Evolutionary conservation across 1,140 invertebrate genomes (phyloP), one percentile per base, ranked within the genome.

Genomic region (Hyles euphorbiae): DNA sequence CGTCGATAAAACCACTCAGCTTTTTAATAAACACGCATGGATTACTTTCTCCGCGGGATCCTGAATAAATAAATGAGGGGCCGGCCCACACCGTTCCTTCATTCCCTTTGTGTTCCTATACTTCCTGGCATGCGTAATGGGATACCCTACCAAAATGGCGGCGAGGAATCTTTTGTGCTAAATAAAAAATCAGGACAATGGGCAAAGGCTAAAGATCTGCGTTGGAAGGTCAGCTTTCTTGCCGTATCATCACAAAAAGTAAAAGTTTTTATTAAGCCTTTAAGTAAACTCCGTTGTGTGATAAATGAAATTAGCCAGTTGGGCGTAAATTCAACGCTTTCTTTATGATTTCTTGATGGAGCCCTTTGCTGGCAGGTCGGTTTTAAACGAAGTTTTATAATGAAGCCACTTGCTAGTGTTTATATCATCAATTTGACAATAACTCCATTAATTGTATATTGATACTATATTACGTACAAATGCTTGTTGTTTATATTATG

Each of bases 21-120:
- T 81, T 81, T 72, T 83, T 78, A 83, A 80, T 79, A 79, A 83
- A 72, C 78, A 78, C 70, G 78, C 79, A 83, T 83, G 82, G 82
- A 83, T 84, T 79, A 79, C 74, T 70, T 74, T 73, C 64, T 65
- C 62, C 56, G 60, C 62, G 61, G 78, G 72, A 70, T 72, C 76
- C 72, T 80, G 76, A 81, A 83, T 83, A 81, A 83, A 85, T 81
- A 83, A 83, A 83, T 77, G 65, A 76, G 81, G 70, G 74, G 66
- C 67, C 69, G 69, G 70, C 70, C 74, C 69, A 75, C 76, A 78
- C 72, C 72, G 74, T 77, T 76, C 66, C 73, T 80, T 76, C 72
- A 67, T 68, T 78, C 63, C 70, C 74, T 86, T 86, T 83, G 81
- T 84, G 63, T 66, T 65, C 53, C 70, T 67, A 70, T 71, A 76